A percentile compares a stretch with the other conserved stretches of the same genome.
These are phyloP conservation scores for Oceanites oceanicus DNA, from an alignment of 2,113 vertebrate species.

Conservation along the genomic window DNA sequence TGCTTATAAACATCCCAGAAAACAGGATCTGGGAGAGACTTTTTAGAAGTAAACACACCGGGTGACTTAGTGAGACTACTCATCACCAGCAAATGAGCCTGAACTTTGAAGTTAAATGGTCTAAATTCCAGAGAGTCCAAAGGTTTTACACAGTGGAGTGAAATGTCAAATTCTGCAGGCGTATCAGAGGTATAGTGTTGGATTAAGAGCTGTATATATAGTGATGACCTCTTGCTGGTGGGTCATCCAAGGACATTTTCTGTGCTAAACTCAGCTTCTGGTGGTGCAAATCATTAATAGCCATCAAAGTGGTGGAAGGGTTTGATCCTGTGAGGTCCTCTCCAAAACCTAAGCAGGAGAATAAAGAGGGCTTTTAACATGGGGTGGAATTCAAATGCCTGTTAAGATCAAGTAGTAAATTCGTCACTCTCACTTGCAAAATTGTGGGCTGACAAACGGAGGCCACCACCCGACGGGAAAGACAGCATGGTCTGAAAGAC, in stretches of 20 bases:
- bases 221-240: background rate
- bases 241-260: constrained; percentile 16
- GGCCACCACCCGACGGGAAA: background rate
- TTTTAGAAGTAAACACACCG: background rate
- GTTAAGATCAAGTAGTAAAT: background rate
- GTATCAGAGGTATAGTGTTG: background rate
- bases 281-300: background rate
- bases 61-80: background rate
- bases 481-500: background rate
- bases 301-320: background rate
- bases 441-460: background rate
- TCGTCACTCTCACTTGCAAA: background rate
- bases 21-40: constrained; percentile 21
- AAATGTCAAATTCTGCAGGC: constrained; percentile 3
- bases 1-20: constrained; percentile 5
- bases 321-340: background rate
- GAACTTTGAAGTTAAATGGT: constrained; percentile 2
- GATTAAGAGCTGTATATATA: background rate
- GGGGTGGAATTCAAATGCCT: background rate
- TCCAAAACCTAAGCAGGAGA: background rate
- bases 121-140: constrained; percentile 8
- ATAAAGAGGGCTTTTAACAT: constrained; percentile 10
- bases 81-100: background rate
- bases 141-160: background rate
- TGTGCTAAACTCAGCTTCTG: background rate